phyloP scores from a whole-genome alignment of 2,888 invertebrate species.

The Xanthorhoe spadicearia region DNA sequence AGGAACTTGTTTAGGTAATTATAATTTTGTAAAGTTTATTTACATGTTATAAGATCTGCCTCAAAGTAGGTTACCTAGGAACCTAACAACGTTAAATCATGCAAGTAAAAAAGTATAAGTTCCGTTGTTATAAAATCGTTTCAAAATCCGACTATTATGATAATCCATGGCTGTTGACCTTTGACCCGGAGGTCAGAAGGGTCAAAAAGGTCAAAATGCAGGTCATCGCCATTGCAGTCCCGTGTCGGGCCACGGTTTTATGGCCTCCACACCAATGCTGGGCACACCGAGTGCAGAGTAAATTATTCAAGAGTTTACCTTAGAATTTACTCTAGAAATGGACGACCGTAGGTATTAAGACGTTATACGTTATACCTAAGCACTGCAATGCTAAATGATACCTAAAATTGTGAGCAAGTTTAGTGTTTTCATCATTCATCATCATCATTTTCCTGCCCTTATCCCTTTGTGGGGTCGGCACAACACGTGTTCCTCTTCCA shows the following conservation, averaged over 20 bases:
- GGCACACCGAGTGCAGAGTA: conserved; percentile 15
- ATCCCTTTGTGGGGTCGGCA: too few species aligned
- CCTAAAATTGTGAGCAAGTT: too few species aligned
- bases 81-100: too few species aligned
- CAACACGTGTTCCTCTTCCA: too few species aligned
- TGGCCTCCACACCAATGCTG: conserved; percentile 29
- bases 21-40: too few species aligned
- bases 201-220: conserved; percentile 39
- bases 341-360: background rate
- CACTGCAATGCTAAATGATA: background rate
- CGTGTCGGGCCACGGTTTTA: conserved; percentile 31
- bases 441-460: too few species aligned
- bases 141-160: background rate
- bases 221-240: conserved; percentile 29
- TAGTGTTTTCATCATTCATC: too few species aligned
- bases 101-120: too few species aligned
- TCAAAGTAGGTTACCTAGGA: too few species aligned
- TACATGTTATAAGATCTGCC: too few species aligned
- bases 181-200: conserved; percentile 35
- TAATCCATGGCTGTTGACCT: conserved; percentile 26
- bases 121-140: background rate
- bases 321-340: background rate
- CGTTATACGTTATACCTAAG: background rate
- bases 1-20: too few species aligned
- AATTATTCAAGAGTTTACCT: background rate